phyloP scores from a whole-genome alignment of 2,113 vertebrate species.

The Seriola quinqueradiata region DNA sequence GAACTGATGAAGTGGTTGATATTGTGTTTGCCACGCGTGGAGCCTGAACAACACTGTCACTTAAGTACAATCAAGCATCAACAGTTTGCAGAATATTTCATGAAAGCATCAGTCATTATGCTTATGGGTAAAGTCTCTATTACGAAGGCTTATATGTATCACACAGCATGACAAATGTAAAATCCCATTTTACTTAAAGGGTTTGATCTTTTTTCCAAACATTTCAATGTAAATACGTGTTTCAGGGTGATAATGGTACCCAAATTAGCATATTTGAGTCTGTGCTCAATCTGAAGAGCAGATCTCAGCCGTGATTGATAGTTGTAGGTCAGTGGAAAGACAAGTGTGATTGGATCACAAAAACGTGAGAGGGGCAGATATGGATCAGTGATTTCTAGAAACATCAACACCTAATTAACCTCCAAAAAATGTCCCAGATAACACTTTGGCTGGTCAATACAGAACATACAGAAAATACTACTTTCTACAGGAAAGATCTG shows the following conservation, averaged over 20 bases:
- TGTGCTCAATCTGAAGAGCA: slow-evolving; percentile 13
- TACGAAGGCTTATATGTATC: background rate
- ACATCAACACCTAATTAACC: background rate
- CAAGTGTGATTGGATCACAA: slow-evolving; percentile 46
- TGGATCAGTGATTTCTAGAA: slow-evolving; percentile 38
- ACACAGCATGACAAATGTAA: background rate
- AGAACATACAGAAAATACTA: background rate
- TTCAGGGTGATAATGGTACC: background rate
- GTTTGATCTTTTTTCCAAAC: background rate
- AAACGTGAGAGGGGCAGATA: slow-evolving; percentile 9
- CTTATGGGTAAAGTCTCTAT: background rate
- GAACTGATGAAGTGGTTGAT: background rate
- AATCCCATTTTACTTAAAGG: background rate
- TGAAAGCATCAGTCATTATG: too few species aligned
- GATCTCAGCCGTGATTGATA: slow-evolving; percentile 35
- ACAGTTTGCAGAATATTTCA: background rate
- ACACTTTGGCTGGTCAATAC: background rate
- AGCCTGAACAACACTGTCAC: background rate
- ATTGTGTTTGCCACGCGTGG: background rate
- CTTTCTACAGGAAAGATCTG: too few species aligned
- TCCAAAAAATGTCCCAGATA: background rate
- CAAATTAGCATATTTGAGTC: slow-evolving; percentile 7
- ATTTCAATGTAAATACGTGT: background rate
- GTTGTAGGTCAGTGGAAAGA: slow-evolving; percentile 57
- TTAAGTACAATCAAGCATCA: background rate